Evolutionary conservation across 1,140 invertebrate species (phyloP), one percentile per base, ranked within the genome.

Genomic region (Drosophila navojoa): DNA sequence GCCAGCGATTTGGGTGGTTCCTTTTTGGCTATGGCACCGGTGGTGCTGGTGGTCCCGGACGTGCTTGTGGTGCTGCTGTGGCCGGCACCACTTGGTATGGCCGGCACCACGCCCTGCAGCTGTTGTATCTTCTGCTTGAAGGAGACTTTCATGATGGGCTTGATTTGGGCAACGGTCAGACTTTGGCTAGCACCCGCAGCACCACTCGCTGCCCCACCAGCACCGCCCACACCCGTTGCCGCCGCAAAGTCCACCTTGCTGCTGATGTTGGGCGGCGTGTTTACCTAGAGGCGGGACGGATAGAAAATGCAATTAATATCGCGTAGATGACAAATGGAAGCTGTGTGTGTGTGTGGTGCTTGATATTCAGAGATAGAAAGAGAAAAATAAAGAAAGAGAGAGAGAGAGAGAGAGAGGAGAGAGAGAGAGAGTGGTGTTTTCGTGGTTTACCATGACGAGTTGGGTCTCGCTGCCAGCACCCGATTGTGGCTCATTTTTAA

Each of bases 401-500:
- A 42, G n/a, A 44, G n/a, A 44, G 42, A 45, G n/a, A 45, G 42
- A 45, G n/a, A 45, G 42, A 15, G n/a, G n/a, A 45, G 42, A 15
- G n/a, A 44, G 40, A 44, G 40, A 38, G 66, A 54, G 35, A 47
- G 15, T 61, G 27, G 44, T 50, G 62, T 35, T 44, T 47, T 71
- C 61, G 7, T 52, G 69, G 54, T 67, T 87, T 87, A 87, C 84
- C 84, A 87, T 92, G 90, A 54, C 92, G 82, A 70, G 59, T 13
- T 81, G 92, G 77, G 82, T 60, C 22, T 85, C 80, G 38, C 53
- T 27, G 45, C 57, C 77, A 45, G 69, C 75, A 62, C 40, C 77
- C 53, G 91, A 72, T 54, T 96, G 95, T 57, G 93, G 93, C 71
- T 97, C 96, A 86, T 96, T 95, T 92, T 96, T 97, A 10, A 96